Evolutionary conservation across 2,888 invertebrate genomes (phyloP).

Genomic region (Heteromurus nitidus): DNA sequence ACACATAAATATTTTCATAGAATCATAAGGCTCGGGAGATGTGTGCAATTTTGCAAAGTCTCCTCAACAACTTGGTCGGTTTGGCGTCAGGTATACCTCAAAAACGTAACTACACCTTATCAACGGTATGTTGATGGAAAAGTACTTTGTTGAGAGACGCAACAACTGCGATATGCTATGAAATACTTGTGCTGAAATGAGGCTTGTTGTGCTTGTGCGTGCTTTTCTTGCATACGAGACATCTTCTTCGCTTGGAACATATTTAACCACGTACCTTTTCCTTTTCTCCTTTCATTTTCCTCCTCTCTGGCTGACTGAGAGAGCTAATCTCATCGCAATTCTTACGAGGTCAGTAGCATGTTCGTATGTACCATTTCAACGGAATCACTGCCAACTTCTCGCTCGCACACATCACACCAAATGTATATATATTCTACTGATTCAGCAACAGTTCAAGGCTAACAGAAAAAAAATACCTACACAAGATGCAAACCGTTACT

Average conservation of each 20-base stretch:
- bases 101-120: constrained; percentile 19
- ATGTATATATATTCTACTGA: constrained; percentile 51
- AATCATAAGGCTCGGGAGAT: constrained; percentile 59
- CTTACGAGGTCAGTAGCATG: constrained; percentile 64
- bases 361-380: constrained; percentile 59
- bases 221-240: constrained; percentile 37
- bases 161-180: constrained; percentile 44
- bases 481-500: too few species aligned
- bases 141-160: constrained; percentile 26
- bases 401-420: too few species aligned
- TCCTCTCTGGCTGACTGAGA: constrained; percentile 55
- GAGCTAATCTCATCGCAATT: constrained; percentile 58
- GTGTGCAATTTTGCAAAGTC: constrained; percentile 60
- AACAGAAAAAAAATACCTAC: constrained; percentile 50
- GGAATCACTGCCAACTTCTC: constrained; percentile 60
- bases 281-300: constrained; percentile 34
- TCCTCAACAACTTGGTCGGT: constrained; percentile 35
- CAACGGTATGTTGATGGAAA: constrained; percentile 54
- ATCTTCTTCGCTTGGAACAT: constrained; percentile 64
- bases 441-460: constrained; percentile 65
- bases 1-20: constrained; percentile 62
- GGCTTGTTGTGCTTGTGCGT: constrained; percentile 35
- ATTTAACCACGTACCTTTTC: constrained; percentile 50
- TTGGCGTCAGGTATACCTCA: constrained; percentile 48
- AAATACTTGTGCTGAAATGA: too few species aligned